Evolutionary conservation across 2,888 invertebrate species (phyloP), one percentile per base, ranked within the genome.

Genomic region (Amblyjoppa proteus): DNA sequence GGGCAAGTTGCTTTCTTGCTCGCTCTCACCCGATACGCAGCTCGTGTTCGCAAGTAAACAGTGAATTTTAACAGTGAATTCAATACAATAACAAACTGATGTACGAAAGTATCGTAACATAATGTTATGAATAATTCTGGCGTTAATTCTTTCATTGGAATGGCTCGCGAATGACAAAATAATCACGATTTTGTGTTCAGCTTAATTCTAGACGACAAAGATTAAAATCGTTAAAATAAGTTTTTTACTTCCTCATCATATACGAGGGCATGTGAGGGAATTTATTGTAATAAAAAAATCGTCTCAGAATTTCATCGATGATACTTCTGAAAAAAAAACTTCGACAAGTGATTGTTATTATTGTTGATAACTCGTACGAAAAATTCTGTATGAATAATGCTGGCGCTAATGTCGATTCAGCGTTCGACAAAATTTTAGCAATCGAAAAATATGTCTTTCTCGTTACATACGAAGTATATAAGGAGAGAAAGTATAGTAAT

Each of bases 1-100:
- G 31, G 20, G 38, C 51, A 16, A n/a, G 66, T 73, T 41, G 49
- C 71, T 77, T 78, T 83, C 73, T 34, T 73, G 69, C 69, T 16
- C 41, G 49, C 41, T 41, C 4, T 64, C 51, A 49, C 66, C 45
- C 11, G 51, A 61, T 49, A 74, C 41, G 61, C 28, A 74, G n/a
- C 28, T 28, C 45, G n/a, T 31, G 45, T 25, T 61, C 7, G 16
- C 45, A 49, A 13, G 16, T 49, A 49, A 49, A 49, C 16, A 49
- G 45, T 13, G 45, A 13, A 45, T 13, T 45, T 45, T 13, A 45
- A 13, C 45, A 13, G 13, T 16, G 45, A 49, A 49, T 49, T 49
- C 45, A 49, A 49, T 16, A 49, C 16, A 49, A 49, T 4, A 49
- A 49, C 41, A 41, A 11, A 11, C 16, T 16, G 13, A 49, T 16